Percentiles rank a stretch among this genome's conserved stretches.
phyloP scores from a whole-genome alignment of 2,888 invertebrate genomes.

The Agonum fuliginosum region DNA sequence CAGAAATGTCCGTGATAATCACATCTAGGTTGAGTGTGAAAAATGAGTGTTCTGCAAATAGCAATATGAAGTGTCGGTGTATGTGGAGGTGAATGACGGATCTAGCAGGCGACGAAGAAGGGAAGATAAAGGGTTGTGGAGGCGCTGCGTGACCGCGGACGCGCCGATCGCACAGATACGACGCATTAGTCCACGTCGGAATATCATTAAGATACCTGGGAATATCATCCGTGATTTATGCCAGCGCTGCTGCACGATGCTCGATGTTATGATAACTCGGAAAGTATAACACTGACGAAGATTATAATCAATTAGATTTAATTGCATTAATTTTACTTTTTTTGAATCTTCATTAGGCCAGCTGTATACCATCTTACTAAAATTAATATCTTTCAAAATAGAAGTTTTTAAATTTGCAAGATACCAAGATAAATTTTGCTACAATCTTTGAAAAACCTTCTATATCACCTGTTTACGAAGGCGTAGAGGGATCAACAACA shows the following conservation, averaged over 20 bases:
- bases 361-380: too few species aligned
- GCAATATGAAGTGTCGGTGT: slow-evolving; percentile 36
- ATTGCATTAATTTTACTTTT: too few species aligned
- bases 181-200: slow-evolving; percentile 62
- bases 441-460: too few species aligned
- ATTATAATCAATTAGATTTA: too few species aligned
- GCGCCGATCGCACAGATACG: slow-evolving; percentile 6
- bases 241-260: slow-evolving; percentile 59
- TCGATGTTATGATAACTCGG: too few species aligned
- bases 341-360: too few species aligned
- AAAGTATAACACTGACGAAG: too few species aligned
- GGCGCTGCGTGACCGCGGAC: slow-evolving; percentile 42
- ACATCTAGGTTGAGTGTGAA: not conserved
- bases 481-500: too few species aligned
- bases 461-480: too few species aligned
- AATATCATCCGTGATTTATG: slow-evolving; percentile 71
- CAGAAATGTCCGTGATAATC: not conserved
- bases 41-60: slow-evolving; percentile 28
- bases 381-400: too few species aligned
- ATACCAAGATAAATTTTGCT: too few species aligned
- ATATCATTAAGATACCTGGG: slow-evolving; percentile 64
- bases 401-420: too few species aligned
- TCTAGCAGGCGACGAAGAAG: not conserved
- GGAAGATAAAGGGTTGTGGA: slow-evolving; percentile 27
- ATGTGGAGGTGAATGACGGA: not conserved